A percentile compares a stretch with the other conserved stretches of the same genome.
Evolutionary conservation across 2,797 vertebrate genomes (phyloP).

Genomic region (Tamandua tetradactyla): DNA sequence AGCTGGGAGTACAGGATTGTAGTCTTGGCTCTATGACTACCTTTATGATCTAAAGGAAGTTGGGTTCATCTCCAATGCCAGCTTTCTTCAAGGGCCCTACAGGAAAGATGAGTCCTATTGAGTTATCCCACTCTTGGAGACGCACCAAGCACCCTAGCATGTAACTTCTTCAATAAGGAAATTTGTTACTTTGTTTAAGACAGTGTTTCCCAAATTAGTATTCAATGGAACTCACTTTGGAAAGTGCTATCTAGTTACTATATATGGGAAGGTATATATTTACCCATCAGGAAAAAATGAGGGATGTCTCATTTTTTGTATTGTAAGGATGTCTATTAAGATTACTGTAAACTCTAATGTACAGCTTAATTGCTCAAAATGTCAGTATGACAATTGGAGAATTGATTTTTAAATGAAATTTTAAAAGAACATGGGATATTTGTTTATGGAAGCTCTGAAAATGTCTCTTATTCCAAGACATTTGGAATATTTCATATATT

Average conservation of each 20-base stretch:
- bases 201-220: neutral
- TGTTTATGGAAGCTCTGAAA: conserved; percentile 14
- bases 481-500: neutral
- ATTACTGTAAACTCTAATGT: neutral
- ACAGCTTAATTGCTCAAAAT: conserved; percentile 6
- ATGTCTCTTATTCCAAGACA: neutral
- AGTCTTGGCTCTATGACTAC: neutral
- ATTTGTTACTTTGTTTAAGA: neutral
- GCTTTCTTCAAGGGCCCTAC: neutral
- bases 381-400: conserved; percentile 20
- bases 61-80: neutral
- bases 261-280: neutral
- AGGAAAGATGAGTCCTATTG: neutral
- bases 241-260: neutral
- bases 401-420: conserved; percentile 4
- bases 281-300: neutral
- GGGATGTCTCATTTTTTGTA: too few relatives aligned
- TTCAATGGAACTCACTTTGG: neutral
- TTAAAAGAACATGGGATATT: conserved; percentile 6
- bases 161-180: neutral
- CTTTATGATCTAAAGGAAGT: neutral
- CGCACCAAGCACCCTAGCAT: neutral
- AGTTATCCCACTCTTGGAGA: neutral
- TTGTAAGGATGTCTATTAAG: neutral
- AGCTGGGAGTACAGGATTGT: neutral